Evolutionary conservation across 1,140 invertebrate species (phyloP).

Genomic region (Propsilocerus akamusi): DNA sequence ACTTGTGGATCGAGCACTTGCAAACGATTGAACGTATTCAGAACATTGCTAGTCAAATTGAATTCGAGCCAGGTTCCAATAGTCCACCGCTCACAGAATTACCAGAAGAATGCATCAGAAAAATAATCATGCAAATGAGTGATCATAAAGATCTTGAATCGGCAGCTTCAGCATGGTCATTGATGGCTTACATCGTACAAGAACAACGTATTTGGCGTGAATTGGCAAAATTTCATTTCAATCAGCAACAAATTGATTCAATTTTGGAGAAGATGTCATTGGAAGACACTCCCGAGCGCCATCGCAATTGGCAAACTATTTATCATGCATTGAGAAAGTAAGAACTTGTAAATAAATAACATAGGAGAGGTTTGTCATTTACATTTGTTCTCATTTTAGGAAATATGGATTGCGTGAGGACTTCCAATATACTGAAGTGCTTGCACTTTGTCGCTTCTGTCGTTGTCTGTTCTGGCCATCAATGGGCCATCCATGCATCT

Average conservation of each 20-base stretch:
- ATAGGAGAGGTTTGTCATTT: neutral
- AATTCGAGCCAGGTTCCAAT: slow-evolving; percentile 43
- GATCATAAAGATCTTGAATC: slow-evolving; percentile 76
- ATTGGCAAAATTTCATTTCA: slow-evolving; percentile 84
- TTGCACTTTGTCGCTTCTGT: slow-evolving; percentile 87
- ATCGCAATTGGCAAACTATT: slow-evolving; percentile 42
- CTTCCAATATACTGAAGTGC: slow-evolving; percentile 73
- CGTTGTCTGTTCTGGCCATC: slow-evolving; percentile 93
- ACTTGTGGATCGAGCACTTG: slow-evolving; percentile 77
- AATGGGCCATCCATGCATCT: slow-evolving; percentile 75
- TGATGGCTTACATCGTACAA: slow-evolving; percentile 59
- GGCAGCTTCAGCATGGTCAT: slow-evolving; percentile 37
- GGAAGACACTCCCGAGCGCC: neutral
- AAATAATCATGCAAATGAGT: slow-evolving; percentile 73
- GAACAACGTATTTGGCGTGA: slow-evolving; percentile 86
- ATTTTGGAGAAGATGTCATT: slow-evolving; percentile 31
- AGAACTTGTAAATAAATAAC: slow-evolving; percentile 11
- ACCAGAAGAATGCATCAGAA: slow-evolving; percentile 81
- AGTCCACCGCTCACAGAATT: slow-evolving; percentile 70
- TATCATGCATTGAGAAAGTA: slow-evolving; percentile 57
- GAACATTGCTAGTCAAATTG: slow-evolving; percentile 58
- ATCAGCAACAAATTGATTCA: slow-evolving; percentile 58
- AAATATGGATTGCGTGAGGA: slow-evolving; percentile 80
- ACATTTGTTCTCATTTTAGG: slow-evolving; percentile 28
- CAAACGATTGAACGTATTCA: slow-evolving; percentile 67